Conservation (phyloP, 2,797 vertebrate species). For the Trichosurus vulpecula region DNA sequence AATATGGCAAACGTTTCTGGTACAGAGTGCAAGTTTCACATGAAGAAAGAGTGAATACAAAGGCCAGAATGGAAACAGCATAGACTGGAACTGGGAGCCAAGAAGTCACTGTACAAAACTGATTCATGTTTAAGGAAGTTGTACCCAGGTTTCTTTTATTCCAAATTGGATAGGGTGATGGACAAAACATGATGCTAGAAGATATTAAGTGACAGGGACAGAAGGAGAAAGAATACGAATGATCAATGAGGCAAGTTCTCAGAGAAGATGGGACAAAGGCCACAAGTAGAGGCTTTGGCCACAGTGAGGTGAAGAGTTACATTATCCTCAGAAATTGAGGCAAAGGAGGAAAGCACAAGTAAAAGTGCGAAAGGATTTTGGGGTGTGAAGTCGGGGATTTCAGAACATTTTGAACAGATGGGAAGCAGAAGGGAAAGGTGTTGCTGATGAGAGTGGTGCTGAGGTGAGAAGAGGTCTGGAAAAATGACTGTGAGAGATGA, state of each 20-base stretch:
- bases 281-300: not conserved
- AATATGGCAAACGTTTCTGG: not conserved
- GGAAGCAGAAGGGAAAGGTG: not conserved
- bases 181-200: not conserved
- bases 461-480: not conserved
- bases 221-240: not conserved
- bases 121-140: not conserved
- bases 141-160: not conserved
- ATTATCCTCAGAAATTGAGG: not conserved
- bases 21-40: not conserved
- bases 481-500: not conserved
- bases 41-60: not conserved
- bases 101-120: not conserved
- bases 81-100: not conserved
- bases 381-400: not conserved
- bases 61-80: not conserved
- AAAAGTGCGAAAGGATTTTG: not conserved
- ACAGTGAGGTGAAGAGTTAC: not conserved
- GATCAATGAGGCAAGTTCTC: not conserved
- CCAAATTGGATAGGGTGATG: not conserved
- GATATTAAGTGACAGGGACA: not conserved
- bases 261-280: not conserved
- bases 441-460: not conserved
- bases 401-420: not conserved
- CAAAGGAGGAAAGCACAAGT: not conserved